Conservation (phyloP, 1,140 invertebrate species). For the Drosophila melanica region DNA sequence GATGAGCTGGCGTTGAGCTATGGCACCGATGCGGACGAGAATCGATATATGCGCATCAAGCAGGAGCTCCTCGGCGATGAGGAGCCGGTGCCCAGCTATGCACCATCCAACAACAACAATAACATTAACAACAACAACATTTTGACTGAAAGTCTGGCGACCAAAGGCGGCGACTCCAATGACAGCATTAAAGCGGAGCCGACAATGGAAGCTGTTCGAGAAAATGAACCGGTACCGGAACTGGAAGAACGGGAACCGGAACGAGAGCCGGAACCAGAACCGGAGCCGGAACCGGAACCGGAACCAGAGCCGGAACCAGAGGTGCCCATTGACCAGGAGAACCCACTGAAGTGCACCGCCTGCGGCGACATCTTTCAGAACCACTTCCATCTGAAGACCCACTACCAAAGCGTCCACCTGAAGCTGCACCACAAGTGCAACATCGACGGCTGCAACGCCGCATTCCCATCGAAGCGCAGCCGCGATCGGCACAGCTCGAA, state of each 20-base stretch:
- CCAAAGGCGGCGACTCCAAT: conserved; percentile 20
- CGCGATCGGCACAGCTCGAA: conserved; percentile 97
- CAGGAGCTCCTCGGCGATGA: conserved; percentile 66
- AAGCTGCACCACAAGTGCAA: conserved; percentile 98
- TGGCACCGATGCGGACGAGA: conserved; percentile 62
- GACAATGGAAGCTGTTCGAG: neutral
- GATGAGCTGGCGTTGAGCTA: conserved; percentile 55
- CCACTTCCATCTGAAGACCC: conserved; percentile 97
- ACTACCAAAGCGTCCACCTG: conserved; percentile 97
- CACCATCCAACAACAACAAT: conserved; percentile 37
- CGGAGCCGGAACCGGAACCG: conserved; percentile 22
- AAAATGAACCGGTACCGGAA: neutral
- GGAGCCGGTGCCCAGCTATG: conserved; percentile 17
- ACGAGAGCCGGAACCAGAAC: conserved; percentile 15
- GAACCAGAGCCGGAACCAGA: conserved; percentile 86
- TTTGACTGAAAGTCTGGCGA: conserved; percentile 10
- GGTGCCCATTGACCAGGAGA: conserved; percentile 93
- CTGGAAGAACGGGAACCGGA: conserved; percentile 20
- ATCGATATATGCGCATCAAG: conserved; percentile 69
- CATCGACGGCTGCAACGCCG: conserved; percentile 97
- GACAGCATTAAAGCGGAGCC: conserved; percentile 19
- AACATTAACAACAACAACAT: conserved; percentile 41
- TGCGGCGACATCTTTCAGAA: conserved; percentile 98
- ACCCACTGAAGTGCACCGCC: conserved; percentile 91
- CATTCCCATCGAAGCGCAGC: conserved; percentile 97